phyloP scores from a whole-genome alignment of 2,888 invertebrate genomes.

The Eupelmus urozonus region DNA sequence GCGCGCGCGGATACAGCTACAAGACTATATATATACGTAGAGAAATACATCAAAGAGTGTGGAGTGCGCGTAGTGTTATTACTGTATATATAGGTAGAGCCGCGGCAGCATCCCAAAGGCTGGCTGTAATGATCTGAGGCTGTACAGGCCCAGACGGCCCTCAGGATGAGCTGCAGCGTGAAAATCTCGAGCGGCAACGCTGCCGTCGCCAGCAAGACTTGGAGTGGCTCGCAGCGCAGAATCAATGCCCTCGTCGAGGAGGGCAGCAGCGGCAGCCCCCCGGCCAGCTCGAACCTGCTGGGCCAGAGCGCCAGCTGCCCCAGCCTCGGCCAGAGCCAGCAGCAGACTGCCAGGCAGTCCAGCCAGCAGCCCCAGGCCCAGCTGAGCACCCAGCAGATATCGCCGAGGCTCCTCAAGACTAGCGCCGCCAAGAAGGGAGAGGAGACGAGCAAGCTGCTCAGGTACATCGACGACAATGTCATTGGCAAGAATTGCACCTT shows the following conservation, averaged over 20 bases:
- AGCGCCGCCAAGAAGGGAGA: slow-evolving; percentile 80
- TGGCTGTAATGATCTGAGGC: slow-evolving; percentile 8
- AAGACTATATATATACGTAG: too few species aligned
- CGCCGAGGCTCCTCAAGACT: slow-evolving; percentile 70
- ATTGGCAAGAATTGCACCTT: slow-evolving; percentile 90
- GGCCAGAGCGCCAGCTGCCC: slow-evolving; percentile 46
- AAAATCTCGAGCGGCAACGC: slow-evolving; percentile 73
- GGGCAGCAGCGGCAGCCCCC: slow-evolving; percentile 53
- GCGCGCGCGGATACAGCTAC: too few species aligned
- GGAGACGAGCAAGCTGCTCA: slow-evolving; percentile 85
- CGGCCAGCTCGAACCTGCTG: not conserved
- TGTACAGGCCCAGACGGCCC: too few species aligned
- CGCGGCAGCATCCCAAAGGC: too few species aligned
- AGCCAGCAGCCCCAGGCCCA: slow-evolving; percentile 1
- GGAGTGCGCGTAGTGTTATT: too few species aligned
- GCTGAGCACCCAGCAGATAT: slow-evolving; percentile 66
- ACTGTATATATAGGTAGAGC: too few species aligned
- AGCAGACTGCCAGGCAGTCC: slow-evolving; percentile 24
- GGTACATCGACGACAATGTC: slow-evolving; percentile 89
- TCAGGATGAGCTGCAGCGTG: slow-evolving; percentile 74
- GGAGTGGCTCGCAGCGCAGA: slow-evolving; percentile 72
- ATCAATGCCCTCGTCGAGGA: slow-evolving; percentile 52
- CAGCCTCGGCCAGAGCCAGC: slow-evolving; percentile 19
- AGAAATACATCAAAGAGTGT: too few species aligned
- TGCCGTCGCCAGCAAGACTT: slow-evolving; percentile 72